Evolutionary conservation across 2,797 vertebrate genomes (phyloP).

Genomic region (Chanos chanos): DNA sequence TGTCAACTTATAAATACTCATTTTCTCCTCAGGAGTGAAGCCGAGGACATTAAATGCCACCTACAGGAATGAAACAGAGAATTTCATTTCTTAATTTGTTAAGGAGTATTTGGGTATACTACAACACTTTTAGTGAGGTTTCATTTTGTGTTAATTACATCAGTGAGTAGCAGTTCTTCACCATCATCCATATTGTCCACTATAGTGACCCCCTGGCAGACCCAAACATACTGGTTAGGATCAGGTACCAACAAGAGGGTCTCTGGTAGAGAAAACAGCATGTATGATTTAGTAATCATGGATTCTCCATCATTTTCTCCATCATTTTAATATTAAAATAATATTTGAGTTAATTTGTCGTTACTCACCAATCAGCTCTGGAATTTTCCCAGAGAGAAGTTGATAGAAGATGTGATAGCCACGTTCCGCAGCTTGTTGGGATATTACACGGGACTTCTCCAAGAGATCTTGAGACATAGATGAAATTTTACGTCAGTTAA

Average conservation of each 20-base stretch:
- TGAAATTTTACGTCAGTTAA: constrained; percentile 14
- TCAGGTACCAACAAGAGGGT: constrained; percentile 59
- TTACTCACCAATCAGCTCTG: constrained; percentile 58
- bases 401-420: constrained; percentile 72
- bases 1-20: constrained; percentile 65
- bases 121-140: not conserved
- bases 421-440: constrained; percentile 65
- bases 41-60: constrained; percentile 69
- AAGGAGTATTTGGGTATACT: too few relatives aligned
- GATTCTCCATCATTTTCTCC: not conserved
- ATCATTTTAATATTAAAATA: not conserved
- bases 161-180: constrained; percentile 64
- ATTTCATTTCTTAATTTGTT: not conserved
- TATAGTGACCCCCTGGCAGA: constrained; percentile 60
- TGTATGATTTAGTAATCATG: not conserved
- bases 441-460: constrained; percentile 70
- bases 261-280: constrained; percentile 49
- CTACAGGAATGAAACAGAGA: constrained; percentile 23
- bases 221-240: constrained; percentile 57
- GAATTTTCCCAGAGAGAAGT: constrained; percentile 69
- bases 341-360: not conserved
- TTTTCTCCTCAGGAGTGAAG: too few relatives aligned
- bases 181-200: constrained; percentile 60
- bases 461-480: constrained; percentile 57
- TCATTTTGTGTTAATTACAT: constrained; percentile 41